phyloP scores from a whole-genome alignment of 2,797 vertebrate genomes.

The Netta rufina region DNA sequence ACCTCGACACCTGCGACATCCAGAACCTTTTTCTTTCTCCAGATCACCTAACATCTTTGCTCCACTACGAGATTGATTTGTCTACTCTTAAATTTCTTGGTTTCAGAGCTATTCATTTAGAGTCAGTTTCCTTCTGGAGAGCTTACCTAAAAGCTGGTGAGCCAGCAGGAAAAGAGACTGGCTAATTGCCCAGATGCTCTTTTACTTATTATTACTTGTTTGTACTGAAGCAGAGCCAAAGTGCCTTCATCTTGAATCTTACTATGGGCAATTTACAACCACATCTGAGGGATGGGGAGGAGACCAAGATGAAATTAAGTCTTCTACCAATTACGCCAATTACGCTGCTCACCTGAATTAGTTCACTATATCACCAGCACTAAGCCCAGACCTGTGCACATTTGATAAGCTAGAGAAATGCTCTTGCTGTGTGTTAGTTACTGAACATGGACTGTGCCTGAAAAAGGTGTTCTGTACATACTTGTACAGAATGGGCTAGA shows the following conservation, averaged over 20 bases:
- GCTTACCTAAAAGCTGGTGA: background rate
- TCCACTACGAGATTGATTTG: background rate
- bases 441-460: background rate
- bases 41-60: background rate
- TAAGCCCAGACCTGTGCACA: background rate
- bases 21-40: background rate
- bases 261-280: background rate
- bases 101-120: background rate
- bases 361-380: background rate
- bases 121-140: background rate
- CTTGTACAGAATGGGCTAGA: background rate
- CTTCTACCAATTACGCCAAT: background rate
- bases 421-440: background rate
- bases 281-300: background rate
- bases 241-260: background rate
- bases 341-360: background rate
- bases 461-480: background rate
- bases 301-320: background rate
- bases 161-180: background rate
- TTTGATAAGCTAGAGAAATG: background rate
- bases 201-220: rapidly evolving
- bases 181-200: background rate
- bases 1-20: background rate
- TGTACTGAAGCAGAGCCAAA: background rate
- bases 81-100: background rate